Base-by-base conservation (phyloP, 2,113 vertebrate genomes). In the Oenanthe oenanthe region DNA sequence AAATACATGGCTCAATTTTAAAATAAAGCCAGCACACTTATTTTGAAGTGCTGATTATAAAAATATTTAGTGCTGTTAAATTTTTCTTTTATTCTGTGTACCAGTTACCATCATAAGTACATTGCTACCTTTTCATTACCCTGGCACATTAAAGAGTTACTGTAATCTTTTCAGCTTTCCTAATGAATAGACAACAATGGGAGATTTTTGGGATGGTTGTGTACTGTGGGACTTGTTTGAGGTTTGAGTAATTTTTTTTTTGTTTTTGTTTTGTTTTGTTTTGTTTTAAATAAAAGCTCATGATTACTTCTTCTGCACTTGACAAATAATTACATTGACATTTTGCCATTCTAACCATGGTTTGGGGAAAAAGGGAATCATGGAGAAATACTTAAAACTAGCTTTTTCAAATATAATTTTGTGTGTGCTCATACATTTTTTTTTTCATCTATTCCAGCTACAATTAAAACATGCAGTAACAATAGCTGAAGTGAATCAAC, bases 391-490 rank as follows among this genome's bases (percentile, higher is more conserved):
- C 15, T 87, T 51, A 36, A 71, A 81, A 32, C 18, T 28, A 76
- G 16, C 18, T n/a, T 75, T 67, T 92, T 94, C 29, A 85, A 29
- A 36, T 86, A 22, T 58, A 12, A 12, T 71, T 77, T 66, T 77
- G 6, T 32, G 16, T 78, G 13, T 56, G 7, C 22, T 93, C 25
- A 82, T 60, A 53, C 12, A 19, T 17, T 32, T 40, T 26, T 32
- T 26, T 54, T 70, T 94, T 60, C 9, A 20, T 85, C 51, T 75
- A n/a, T 84, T 94, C 40, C 57, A 99, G 98, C 96, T 99, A 43
- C 98, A 99, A 53, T 97, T 99, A 73, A 98, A 99, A 91, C 98
- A 99, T 88, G 98, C 98, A 80, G 97, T 99, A 84, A 98, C 98
- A 31, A 75, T 90, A 56, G 98, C 98, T 85, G 99, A 99, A 97